Evolutionary conservation across 2,113 vertebrate species (phyloP).

Genomic region (Ammodramus savannarum): DNA sequence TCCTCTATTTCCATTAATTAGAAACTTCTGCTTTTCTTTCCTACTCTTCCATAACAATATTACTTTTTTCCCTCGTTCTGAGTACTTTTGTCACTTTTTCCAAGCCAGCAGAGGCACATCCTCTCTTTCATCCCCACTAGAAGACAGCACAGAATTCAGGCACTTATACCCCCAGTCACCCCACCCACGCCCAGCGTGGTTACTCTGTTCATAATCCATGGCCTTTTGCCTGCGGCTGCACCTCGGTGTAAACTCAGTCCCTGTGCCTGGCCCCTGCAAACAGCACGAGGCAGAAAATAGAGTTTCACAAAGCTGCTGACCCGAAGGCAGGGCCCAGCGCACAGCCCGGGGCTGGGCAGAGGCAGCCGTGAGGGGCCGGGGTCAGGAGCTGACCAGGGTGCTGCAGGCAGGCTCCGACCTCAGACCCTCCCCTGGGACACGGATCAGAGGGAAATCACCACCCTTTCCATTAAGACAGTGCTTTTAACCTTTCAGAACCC

Average conservation of each 20-base stretch:
- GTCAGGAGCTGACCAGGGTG: conserved; percentile 11
- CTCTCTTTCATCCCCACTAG: fast-evolving
- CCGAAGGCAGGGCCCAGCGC: fast-evolving
- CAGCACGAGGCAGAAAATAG: fast-evolving
- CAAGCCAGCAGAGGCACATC: background rate
- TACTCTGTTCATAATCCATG: fast-evolving
- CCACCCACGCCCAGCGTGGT: fast-evolving
- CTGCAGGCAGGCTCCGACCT: background rate
- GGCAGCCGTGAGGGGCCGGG: fast-evolving
- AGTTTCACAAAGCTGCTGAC: fast-evolving
- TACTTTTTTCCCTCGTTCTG: background rate
- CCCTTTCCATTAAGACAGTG: fast-evolving
- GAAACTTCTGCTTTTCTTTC: background rate
- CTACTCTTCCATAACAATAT: background rate
- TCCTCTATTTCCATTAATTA: background rate
- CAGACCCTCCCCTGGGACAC: background rate
- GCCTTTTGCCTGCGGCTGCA: background rate
- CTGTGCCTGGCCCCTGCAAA: background rate
- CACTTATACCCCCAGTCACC: background rate
- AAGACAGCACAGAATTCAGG: background rate
- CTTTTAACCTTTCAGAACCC: background rate
- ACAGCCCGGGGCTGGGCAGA: fast-evolving
- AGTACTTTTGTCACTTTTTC: background rate
- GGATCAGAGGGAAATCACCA: fast-evolving
- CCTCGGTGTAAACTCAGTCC: background rate